Evolutionary conservation across 2,113 vertebrate genomes (phyloP), one percentile per base, ranked within the genome.

Genomic region (Bothrops jararaca): DNA sequence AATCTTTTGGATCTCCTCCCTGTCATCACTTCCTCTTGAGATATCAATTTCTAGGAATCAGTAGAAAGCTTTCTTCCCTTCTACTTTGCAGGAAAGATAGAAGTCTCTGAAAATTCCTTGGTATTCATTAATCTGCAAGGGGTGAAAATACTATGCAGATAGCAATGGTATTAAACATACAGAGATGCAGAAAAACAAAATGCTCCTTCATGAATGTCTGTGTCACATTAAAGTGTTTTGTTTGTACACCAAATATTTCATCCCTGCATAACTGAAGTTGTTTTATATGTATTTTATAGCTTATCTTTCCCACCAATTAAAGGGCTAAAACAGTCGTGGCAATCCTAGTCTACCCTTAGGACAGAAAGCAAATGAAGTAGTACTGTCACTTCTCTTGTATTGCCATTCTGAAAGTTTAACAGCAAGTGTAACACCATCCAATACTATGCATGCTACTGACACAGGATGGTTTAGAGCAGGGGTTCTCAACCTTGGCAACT

Each of bases 291-390:
- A 69, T 45, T 22, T 39, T n/a, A 57, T 85, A 91, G 85, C 94
- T 90, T 86, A 88, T 89, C 91, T 95, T 94, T 93, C 93, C 90
- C 74, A 92, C 93, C 92, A 93, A 93, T 89, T 89, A 93, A 95
- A 2, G 91, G 86, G 89, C 89, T 93, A 15, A 92, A 93, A 94
- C 39, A 54, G 93, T 95, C 94, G 94, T 89, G 69, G 91, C 64
- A 45, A 92, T 95, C 92, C 93, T 91, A 60, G 88, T 94, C 93
- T 0, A 0, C 94, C 53, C 85, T 89, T 89, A 89, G 0, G 88
- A 96, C 24, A 96, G 50, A 95, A 94, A 95, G 93, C 54, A 95
- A 95, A n/a, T 86, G 95, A 96, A 93, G 86, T 93, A 91, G 92
- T 92, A 39, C 39, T 92, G 91, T 92, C 69, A n/a, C 56, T 45